These are phyloP conservation scores for Xiphias gladius DNA, from an alignment of 2,113 vertebrate genomes.

Conservation along the genomic window DNA sequence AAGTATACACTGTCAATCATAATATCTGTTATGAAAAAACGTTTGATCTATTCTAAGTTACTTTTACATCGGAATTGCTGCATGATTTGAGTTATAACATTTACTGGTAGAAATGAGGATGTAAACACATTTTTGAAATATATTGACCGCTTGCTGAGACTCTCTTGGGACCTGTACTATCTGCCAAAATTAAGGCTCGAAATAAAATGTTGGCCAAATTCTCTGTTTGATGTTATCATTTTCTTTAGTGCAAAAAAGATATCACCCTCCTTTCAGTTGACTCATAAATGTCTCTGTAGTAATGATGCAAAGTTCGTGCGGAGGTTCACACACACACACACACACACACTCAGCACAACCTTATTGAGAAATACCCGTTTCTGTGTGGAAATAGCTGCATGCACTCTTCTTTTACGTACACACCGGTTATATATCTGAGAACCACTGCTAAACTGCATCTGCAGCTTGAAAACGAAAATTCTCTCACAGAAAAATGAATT, in stretches of 20 bases:
- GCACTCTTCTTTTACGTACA: not conserved
- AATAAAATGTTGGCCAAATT: conserved; percentile 1
- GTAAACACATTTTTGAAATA: no score
- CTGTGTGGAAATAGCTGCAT: not conserved
- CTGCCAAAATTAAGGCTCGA: not conserved
- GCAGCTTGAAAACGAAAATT: not conserved
- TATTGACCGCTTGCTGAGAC: no score
- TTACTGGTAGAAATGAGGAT: no score
- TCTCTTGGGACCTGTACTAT: not conserved
- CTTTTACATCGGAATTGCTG: not conserved
- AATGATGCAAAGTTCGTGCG: not conserved
- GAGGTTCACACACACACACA: not conserved
- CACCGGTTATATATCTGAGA: not conserved
- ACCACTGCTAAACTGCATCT: not conserved
- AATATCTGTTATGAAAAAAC: no score
- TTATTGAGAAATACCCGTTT: conserved; percentile 40
- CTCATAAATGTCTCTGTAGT: conserved; percentile 28
- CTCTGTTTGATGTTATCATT: conserved; percentile 16
- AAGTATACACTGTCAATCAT: no score
- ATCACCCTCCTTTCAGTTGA: conserved; percentile 44
- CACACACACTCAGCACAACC: not conserved
- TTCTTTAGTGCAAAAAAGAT: not conserved
- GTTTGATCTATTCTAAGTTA: no score
- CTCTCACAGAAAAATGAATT: not conserved
- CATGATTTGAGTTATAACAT: no score